A percentile compares a stretch with the other conserved stretches of the same genome.
Evolutionary conservation across 2,888 invertebrate species (phyloP).

Genomic region (Trachelus stipa): DNA sequence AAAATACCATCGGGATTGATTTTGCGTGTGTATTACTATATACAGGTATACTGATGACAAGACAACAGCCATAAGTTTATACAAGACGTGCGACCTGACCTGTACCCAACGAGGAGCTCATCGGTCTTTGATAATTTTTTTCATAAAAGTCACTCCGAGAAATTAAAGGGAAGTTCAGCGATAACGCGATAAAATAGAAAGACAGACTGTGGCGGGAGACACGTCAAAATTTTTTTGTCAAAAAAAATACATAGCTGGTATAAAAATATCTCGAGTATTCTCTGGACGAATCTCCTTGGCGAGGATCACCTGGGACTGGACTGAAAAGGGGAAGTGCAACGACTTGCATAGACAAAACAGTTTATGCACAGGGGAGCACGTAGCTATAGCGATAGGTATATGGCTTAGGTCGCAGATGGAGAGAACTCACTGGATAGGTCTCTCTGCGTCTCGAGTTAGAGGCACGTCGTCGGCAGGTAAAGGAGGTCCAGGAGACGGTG

Average conservation of each 20-base stretch:
- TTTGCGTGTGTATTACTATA: not conserved
- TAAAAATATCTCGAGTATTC: not conserved
- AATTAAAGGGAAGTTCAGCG: not conserved
- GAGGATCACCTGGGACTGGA: too few relatives aligned
- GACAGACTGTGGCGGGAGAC: not conserved
- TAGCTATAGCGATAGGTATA: not conserved
- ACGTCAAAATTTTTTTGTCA: not conserved
- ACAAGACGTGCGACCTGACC: not conserved
- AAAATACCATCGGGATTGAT: not conserved
- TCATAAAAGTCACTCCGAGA: not conserved
- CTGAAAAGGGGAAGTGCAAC: not conserved
- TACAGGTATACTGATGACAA: not conserved
- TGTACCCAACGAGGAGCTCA: not conserved
- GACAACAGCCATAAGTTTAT: not conserved
- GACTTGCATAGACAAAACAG: too few relatives aligned
- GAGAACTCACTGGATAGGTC: not conserved
- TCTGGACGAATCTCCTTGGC: not conserved
- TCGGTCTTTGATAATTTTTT: not conserved
- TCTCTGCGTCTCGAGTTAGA: not conserved
- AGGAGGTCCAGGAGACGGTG: not conserved
- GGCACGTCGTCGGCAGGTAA: conserved; percentile 1
- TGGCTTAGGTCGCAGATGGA: not conserved
- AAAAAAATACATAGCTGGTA: not conserved
- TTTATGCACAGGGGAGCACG: not conserved
- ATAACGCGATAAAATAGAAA: too few relatives aligned